Base-by-base conservation (phyloP, 2,888 invertebrate genomes). In the Eupelmus urozonus region DNA sequence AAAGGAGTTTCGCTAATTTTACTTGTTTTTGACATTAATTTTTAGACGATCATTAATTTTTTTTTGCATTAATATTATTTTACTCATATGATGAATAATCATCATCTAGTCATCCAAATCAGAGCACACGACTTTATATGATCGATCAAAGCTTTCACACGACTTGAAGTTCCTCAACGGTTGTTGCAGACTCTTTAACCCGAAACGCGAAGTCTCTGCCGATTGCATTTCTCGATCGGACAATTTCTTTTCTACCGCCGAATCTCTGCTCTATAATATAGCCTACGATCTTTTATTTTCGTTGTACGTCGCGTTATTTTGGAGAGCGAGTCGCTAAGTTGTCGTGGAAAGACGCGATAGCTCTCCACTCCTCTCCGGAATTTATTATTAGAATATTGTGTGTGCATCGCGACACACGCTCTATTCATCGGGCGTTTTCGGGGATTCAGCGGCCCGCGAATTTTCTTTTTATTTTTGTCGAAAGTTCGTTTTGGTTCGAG, bases 351-450 rank as follows among this genome's bases (percentile, higher is more conserved):
- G 29, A 42, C 27, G 5, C 25, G n/a, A 51, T 57, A 23, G 42
- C 65, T 57, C 57, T 57, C 13, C 16, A 45, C 70, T 51, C 7
- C 25, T 66, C 16, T 29, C n/a, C 57, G 23, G 34, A 49, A 42
- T 59, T 63, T 66, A 66, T 74, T 65, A 74, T 45, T 73, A 74
- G 49, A 74, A 57, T 74, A 40, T 45, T 65, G 57, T 73, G 55
- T 65, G 57, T 73, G 55, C 57, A 66, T 66, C 59, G 45, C 16
- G 25, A 13, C 27, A 45, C 34, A 9, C 45, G 20, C 57, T 18
- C n/a, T 65, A 55, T 62, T 53, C 42, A 25, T 57, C 16, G 55
- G 23, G 18, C 11, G 40, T 62, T 34, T 34, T 45, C 45, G 45
- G 3, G 16, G 2, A 16, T 16, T 45, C 45, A 34, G 13, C 16